Conservation (phyloP, 2,113 vertebrate genomes). For the Daboia siamensis region DNA sequence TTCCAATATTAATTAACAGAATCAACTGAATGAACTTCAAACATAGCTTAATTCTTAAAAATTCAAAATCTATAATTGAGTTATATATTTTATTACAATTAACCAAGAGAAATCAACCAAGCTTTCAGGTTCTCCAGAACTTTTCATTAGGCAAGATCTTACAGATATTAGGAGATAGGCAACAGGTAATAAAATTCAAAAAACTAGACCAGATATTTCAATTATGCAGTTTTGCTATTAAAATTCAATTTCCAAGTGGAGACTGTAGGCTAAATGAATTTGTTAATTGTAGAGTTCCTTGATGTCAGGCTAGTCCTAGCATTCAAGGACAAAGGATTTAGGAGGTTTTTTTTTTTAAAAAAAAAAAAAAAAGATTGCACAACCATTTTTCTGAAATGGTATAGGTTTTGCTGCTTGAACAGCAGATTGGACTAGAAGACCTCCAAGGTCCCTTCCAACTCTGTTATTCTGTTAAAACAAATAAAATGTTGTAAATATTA, state of each 20-base stretch:
- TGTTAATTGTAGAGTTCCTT: not conserved
- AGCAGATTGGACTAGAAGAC: not conserved
- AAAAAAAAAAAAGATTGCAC: not conserved
- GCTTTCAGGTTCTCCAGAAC: not conserved
- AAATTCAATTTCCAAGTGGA: not conserved
- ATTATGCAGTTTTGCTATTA: not conserved
- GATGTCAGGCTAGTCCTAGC: not conserved
- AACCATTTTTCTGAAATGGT: not conserved
- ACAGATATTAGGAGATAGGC: not conserved
- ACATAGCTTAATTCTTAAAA: not conserved
- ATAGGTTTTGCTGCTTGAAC: not conserved
- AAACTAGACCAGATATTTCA: not conserved
- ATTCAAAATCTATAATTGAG: not conserved
- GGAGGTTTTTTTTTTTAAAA: not conserved
- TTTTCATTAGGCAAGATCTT: not conserved
- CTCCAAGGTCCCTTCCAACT: not conserved
- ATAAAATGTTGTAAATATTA: not conserved
- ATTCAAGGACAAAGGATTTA: not conserved
- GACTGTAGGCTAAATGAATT: not conserved
- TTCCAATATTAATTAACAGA: not conserved
- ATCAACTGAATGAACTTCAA: not conserved
- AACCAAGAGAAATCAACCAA: not conserved
- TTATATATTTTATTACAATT: not conserved
- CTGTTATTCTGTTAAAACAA: not conserved
- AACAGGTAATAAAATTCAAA: not conserved